A percentile compares a stretch with the other conserved stretches of the same genome.
Conservation (phyloP, 2,888 invertebrate species). For the Euzetes globulus region DNA sequence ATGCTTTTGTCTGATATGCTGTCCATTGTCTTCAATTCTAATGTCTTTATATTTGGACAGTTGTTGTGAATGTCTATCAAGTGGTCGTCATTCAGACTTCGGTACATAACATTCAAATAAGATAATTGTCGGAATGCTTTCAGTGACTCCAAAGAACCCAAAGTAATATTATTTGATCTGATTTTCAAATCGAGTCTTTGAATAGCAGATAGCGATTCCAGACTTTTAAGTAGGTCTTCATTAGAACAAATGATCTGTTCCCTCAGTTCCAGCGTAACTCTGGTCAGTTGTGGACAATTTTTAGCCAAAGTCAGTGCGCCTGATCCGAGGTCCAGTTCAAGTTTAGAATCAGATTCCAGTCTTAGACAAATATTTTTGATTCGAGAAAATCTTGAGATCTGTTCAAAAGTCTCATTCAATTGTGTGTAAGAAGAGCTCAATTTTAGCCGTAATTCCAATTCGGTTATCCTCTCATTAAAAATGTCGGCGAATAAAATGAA, state of each 20-base stretch:
- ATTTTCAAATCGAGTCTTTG: neutral
- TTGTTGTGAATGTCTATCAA: neutral
- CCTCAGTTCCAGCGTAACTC: neutral
- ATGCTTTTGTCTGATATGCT: neutral
- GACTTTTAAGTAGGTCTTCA: neutral
- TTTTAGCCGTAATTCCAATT: neutral
- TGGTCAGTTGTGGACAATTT: neutral
- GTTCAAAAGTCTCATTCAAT: neutral
- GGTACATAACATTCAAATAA: neutral
- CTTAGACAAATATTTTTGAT: neutral
- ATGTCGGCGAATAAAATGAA: constrained; percentile 8
- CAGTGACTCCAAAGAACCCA: neutral
- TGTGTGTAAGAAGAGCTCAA: neutral
- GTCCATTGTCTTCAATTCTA: neutral
- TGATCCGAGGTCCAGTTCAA: neutral
- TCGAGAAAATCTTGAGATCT: neutral
- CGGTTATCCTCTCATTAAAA: neutral
- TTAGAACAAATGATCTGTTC: neutral
- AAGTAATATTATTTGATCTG: neutral
- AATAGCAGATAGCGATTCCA: neutral
- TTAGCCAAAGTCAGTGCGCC: neutral
- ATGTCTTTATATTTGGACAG: neutral
- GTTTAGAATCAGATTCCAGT: neutral
- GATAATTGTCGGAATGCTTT: neutral
- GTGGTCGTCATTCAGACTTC: neutral